Evolutionary conservation across 2,797 vertebrate genomes (phyloP).

Genomic region (Sebastes paucispinis): DNA sequence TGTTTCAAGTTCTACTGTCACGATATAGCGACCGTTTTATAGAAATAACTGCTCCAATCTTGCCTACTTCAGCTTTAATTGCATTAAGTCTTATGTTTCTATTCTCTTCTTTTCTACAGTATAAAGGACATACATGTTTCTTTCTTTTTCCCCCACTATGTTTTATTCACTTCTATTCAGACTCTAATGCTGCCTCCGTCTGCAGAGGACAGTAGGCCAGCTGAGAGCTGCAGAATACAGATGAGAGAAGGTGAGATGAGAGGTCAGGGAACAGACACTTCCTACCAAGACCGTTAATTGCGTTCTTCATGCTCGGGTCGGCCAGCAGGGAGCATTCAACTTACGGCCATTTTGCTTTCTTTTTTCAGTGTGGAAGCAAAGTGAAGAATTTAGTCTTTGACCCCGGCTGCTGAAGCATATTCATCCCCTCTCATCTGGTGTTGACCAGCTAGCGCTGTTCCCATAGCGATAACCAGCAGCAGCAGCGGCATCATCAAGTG

Average conservation of each 20-base stretch:
- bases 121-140: background rate
- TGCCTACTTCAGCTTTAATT: too few relatives aligned
- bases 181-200: conserved; percentile 2
- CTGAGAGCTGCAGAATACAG: conserved; percentile 48
- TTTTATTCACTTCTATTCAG: conserved; percentile 10
- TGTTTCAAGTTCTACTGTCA: too few relatives aligned
- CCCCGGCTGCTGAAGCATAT: conserved; percentile 8
- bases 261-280: conserved; percentile 57
- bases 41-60: too few relatives aligned
- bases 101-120: background rate
- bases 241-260: conserved; percentile 52
- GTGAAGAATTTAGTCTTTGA: conserved; percentile 45
- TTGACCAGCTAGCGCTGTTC: background rate
- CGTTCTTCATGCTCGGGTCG: conserved; percentile 24
- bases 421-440: background rate
- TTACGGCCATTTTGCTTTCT: background rate
- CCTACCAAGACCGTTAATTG: conserved; percentile 36
- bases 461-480: background rate
- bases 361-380: background rate
- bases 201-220: conserved; percentile 38
- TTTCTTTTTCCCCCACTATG: background rate
- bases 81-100: accelerated
- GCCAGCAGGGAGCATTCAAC: conserved; percentile 4
- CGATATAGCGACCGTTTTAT: too few relatives aligned
- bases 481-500: background rate